Evolutionary conservation across 2,797 vertebrate genomes (phyloP).

Genomic region (Phoxinus dragarum): DNA sequence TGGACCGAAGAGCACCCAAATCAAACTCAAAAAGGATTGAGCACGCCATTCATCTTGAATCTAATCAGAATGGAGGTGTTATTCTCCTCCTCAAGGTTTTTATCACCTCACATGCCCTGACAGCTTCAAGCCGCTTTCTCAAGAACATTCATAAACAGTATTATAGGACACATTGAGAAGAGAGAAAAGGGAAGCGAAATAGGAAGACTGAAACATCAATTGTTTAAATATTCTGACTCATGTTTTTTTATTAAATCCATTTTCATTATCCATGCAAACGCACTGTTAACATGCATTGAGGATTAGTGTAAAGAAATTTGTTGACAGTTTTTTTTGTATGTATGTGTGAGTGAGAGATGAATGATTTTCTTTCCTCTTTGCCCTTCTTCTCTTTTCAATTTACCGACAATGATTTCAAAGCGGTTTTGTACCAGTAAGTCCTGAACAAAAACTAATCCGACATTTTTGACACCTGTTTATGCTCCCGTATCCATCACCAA

Average conservation of each 20-base stretch:
- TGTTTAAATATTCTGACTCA: slow-evolving; percentile 69
- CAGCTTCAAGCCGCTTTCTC: slow-evolving; percentile 85
- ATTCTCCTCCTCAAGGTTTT: slow-evolving; percentile 88
- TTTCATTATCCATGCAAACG: slow-evolving; percentile 72
- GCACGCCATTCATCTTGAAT: no score
- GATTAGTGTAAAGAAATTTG: slow-evolving; percentile 71
- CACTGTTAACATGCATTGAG: slow-evolving; percentile 64
- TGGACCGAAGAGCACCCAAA: no score
- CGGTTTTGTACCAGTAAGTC: slow-evolving; percentile 10
- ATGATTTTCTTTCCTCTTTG: not conserved
- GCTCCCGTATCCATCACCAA: slow-evolving; percentile 12
- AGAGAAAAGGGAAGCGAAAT: not conserved
- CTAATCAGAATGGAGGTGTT: slow-evolving; percentile 89
- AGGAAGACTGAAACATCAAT: slow-evolving; percentile 64
- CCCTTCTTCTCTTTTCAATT: slow-evolving; percentile 49
- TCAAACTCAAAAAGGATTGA: no score
- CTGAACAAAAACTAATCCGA: slow-evolving; percentile 54
- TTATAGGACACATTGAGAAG: slow-evolving; percentile 65
- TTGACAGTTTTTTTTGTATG: slow-evolving; percentile 57
- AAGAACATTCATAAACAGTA: slow-evolving; percentile 68
- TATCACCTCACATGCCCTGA: slow-evolving; percentile 84
- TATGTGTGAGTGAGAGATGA: not conserved
- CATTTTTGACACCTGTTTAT: slow-evolving; percentile 55
- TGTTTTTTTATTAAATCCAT: slow-evolving; percentile 60
- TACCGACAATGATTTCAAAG: slow-evolving; percentile 39